These are phyloP conservation scores for Xanthia icteritia DNA, from an alignment of 2,888 invertebrate genomes.

Conservation along the genomic window DNA sequence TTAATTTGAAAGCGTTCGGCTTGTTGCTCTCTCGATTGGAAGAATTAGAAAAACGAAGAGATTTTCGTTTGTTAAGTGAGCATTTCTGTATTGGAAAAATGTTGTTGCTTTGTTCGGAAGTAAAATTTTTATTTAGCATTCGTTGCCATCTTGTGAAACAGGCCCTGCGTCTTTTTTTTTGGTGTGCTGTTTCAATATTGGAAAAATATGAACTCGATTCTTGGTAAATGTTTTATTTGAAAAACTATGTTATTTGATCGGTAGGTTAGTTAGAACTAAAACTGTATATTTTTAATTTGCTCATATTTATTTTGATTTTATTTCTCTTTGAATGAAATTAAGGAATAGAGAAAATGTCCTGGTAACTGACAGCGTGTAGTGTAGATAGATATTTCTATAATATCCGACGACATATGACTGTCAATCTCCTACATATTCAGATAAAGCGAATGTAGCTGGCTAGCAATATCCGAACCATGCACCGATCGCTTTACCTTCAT, in stretches of 20 bases:
- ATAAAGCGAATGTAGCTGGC: conserved; percentile 33
- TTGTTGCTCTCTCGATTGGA: conserved; percentile 35
- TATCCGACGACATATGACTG: conserved; percentile 21
- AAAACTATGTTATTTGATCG: background rate
- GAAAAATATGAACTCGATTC: background rate
- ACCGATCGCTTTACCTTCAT: conserved; percentile 44
- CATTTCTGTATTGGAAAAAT: conserved; percentile 45
- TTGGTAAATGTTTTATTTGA: background rate
- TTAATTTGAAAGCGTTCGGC: conserved; percentile 41
- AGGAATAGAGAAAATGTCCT: background rate
- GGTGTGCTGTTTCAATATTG: conserved; percentile 4
- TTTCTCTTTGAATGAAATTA: background rate
- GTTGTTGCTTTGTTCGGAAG: conserved; percentile 1
- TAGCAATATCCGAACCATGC: conserved; percentile 56
- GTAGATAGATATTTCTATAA: background rate
- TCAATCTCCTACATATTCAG: conserved; percentile 55
- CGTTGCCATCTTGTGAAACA: conserved; percentile 16
- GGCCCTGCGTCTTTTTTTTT: background rate
- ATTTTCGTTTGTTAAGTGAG: conserved; percentile 38
- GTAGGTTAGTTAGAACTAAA: background rate
- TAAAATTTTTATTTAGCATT: conserved; percentile 17
- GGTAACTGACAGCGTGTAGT: background rate
- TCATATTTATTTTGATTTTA: background rate
- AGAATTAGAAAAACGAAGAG: conserved; percentile 52
- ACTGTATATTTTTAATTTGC: background rate